Evolutionary conservation across 2,113 vertebrate species (phyloP), one percentile per base, ranked within the genome.

Genomic region (Nasalis larvatus): DNA sequence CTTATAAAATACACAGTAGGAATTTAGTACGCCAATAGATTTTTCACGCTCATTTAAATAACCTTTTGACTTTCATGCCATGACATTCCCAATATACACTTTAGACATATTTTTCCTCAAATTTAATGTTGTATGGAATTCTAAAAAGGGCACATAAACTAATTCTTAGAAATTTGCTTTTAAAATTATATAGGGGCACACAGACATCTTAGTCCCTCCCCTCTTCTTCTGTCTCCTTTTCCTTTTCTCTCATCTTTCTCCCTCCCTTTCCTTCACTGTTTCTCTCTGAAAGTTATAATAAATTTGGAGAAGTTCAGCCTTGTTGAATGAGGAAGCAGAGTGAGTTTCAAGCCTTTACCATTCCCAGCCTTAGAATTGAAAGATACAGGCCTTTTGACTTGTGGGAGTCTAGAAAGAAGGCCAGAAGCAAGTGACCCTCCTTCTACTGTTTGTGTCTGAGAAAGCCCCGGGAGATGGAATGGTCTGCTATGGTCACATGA

Each of bases 1-100:
- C 18, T 86, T 91, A 77, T 58, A 73, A 97, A 96, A 92, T 35
- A 68, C 30, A 85, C 27, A 40, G 68, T 35, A 95, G 86, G 80
- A 91, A 94, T 76, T 96, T 80, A 87, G 56, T 81, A 92, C 68
- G 20, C 47, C 54, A 76, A 45, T 2, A 84, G 85, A 77, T 52
- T 94, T 77, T 77, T 88, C 56, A 30, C 32, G 21, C 32, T 80
- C 45, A 56, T 86, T 96, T 86, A 94, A 91, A 82, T 69, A 68
- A 92, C 4, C 35, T 88, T 69, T 87, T 66, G 56, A 56, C 37
- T 25, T 76, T 74, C 25, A 86, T 84, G 12, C 4, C 30, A 66
- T 20, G 11, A 92, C 18, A 92, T 40, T 81, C 66, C 56, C 69
- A 63, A 42, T 42, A 23, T 74, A 37, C n/a, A 90, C 1, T 63